Base-by-base conservation (phyloP, 2,113 vertebrate genomes). In the Ciconia maguari region DNA sequence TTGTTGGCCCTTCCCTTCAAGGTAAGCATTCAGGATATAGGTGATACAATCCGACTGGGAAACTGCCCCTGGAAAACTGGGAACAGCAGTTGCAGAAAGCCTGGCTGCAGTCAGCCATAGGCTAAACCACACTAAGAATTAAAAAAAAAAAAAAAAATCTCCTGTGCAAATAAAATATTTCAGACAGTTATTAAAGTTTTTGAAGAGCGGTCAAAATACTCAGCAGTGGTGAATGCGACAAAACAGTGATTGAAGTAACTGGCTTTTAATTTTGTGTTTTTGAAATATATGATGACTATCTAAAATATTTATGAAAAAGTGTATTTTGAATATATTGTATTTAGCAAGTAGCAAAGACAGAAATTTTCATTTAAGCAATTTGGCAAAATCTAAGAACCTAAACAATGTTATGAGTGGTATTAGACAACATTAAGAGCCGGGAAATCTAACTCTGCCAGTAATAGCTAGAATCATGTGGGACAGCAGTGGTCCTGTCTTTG, bases 241-340 rank as follows among this genome's bases (percentile, higher is more conserved):
- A 26, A 81, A 3, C 20, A 29, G 26, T 12, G 71, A 19, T 5
- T 41, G 36, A 36, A 78, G 34, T 52, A 34, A 78, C 13, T 29
- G 22, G 10, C 48, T 51, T 87, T 57, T 12, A 1, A 13, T 34
- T 87, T 74, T 12, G 4, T 2, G 5, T 64, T 64, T 72, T 41
- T 52, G 20, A 42, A 70, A 41, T n/a, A 36, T 1, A 0, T 7
- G 16, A 14, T 25, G 30, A 13, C 8, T 36, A 6, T 4, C 27
- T 11, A 19, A 71, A 78, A 34, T 46, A 42, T 7, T 81, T 16
- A 13, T 1, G 2, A 2, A 49, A 13, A 5, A 0, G 2, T 25
- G 7, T 34, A 6, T 44, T 84, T 78, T 17, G 46, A 44, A 38
- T 64, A 3, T 46, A 34, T 71, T 38, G 1, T 32, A 8, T 80